Base-by-base conservation (phyloP, 2,113 vertebrate species). In the Anhinga rufa region DNA sequence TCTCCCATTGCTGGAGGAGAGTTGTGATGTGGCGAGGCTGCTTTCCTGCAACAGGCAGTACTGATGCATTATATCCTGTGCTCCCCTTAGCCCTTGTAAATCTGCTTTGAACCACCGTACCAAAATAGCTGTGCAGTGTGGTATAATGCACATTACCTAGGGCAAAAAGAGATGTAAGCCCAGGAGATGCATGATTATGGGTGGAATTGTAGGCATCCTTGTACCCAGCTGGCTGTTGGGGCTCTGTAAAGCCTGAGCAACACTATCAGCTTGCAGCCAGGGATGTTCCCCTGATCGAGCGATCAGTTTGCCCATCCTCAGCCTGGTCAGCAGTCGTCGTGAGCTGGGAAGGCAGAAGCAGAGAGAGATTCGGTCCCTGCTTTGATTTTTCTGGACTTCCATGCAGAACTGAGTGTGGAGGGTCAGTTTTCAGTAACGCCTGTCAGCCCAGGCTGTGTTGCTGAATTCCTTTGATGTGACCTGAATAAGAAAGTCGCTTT, bases 281-380 rank as follows among this genome's bases (percentile, higher is more conserved):
- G 26, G 72, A 13, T 29, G 22, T 48, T 80, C 14, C 44, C 4
- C 46, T 17, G 13, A 8, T 8, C 1, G 4, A 9, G 31, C 16
- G 42, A 38, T 57, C 21, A 10, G 1, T 38, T 26, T 83, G 34
- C 26, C 49, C 1, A 0, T 64, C 25, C 38, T 58, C 36, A 20
- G n/a, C 11, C 34, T 71, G 17, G 32, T 61, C 40, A 31, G 17
- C 52, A 54, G 34, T 21, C 1, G 0, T 17, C 2, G 2, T 32
- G 51, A 75, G 55, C 75, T 72, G 48, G 42, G 26, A 61, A 71
- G 55, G 81, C 74, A 92, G 42, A 49, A 64, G 16, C 42, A 80
- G 54, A 48, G 34, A 20, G 34, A 20, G 66, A 17, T 88, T 51
- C 62, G 40, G 22, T 36, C 19, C 46, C 29, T 80, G 76, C 58